Percentiles rank a stretch among this genome's conserved stretches.
Evolutionary conservation across 2,888 invertebrate genomes (phyloP).

Genomic region (Drosophila austrosaltans): DNA sequence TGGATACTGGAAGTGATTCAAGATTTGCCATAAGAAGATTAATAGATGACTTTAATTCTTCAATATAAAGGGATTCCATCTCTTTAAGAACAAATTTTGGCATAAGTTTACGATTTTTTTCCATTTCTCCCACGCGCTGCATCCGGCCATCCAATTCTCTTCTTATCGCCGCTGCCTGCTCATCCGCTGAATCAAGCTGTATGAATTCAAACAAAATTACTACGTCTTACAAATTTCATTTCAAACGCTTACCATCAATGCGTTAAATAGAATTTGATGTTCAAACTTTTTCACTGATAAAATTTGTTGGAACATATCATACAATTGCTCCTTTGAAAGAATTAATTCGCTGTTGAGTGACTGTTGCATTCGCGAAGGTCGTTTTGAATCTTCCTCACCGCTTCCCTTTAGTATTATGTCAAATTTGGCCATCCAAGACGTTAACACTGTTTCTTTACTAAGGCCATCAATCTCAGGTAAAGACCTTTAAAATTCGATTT

Average conservation of each 20-base stretch:
- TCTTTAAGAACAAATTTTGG: slow-evolving; percentile 99
- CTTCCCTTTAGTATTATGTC: slow-evolving; percentile 98
- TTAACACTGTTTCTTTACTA: slow-evolving; percentile 99
- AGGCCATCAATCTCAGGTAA: slow-evolving; percentile 99
- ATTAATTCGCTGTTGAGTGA: slow-evolving; percentile 96
- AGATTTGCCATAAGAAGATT: slow-evolving; percentile 99
- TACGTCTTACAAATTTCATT: neutral
- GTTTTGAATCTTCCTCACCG: slow-evolving; percentile 94
- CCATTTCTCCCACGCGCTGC: slow-evolving; percentile 98
- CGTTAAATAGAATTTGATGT: slow-evolving; percentile 99
- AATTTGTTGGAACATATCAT: slow-evolving; percentile 99
- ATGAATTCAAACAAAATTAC: neutral
- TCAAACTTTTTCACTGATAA: slow-evolving; percentile 99
- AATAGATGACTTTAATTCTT: slow-evolving; percentile 98
- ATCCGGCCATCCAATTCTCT: slow-evolving; percentile 99
- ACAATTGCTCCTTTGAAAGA: slow-evolving; percentile 99
- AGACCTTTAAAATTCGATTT: slow-evolving; percentile 86
- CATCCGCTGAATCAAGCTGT: slow-evolving; percentile 99
- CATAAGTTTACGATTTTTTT: slow-evolving; percentile 98
- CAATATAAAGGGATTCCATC: slow-evolving; percentile 99
- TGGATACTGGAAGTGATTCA: slow-evolving; percentile 99
- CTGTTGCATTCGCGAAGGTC: slow-evolving; percentile 94
- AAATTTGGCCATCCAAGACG: slow-evolving; percentile 99
- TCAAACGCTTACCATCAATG: slow-evolving; percentile 89
- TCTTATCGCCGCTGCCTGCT: slow-evolving; percentile 99